phyloP scores from a whole-genome alignment of 2,797 vertebrate species.

The Avahi laniger region DNA sequence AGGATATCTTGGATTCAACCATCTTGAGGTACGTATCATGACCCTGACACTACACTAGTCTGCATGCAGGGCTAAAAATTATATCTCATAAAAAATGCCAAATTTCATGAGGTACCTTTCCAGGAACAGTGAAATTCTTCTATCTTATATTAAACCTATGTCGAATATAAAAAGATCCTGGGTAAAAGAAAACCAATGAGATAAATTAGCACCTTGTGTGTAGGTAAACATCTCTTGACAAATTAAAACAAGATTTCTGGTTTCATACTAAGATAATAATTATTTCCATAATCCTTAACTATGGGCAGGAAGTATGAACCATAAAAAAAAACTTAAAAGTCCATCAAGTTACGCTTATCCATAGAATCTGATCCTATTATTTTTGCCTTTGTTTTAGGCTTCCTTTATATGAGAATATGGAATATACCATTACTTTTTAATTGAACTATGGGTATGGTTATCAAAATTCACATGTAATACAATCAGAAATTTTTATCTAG shows the following conservation, averaged over 20 bases:
- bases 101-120: neutral
- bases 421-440: neutral
- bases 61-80: neutral
- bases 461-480: conserved; percentile 17
- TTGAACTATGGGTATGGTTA: neutral
- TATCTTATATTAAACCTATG: neutral
- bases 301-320: neutral
- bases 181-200: neutral
- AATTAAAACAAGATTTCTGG: neutral
- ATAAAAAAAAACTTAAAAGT: neutral
- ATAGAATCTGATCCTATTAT: neutral
- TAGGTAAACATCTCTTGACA: neutral
- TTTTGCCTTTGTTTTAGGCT: neutral
- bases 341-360: neutral
- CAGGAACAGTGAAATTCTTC: neutral
- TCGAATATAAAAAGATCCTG: neutral
- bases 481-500: neutral
- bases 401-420: neutral
- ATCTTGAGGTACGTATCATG: neutral
- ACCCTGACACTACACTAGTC: neutral
- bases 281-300: neutral
- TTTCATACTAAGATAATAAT: neutral
- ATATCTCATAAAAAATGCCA: neutral
- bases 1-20: neutral
- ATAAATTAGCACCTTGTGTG: neutral